Conservation (phyloP, 2,888 invertebrate genomes). For the Cephus sareptanus region DNA sequence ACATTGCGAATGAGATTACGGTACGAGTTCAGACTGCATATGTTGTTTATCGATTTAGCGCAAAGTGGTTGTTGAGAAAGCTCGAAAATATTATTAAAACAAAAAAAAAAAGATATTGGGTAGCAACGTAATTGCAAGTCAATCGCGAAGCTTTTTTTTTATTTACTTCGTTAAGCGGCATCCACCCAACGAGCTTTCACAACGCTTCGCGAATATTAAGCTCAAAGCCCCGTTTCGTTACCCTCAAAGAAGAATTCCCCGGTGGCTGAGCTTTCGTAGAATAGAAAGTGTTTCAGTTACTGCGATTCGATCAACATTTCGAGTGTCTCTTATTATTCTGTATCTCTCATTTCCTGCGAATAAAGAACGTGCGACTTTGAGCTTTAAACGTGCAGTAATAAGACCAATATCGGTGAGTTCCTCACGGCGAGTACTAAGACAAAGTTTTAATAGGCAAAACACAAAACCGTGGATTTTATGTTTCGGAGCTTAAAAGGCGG, state of each 20-base stretch:
- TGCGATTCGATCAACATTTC: neutral
- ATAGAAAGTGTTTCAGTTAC: conserved; percentile 1
- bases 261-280: conserved; percentile 16
- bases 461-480: too few species aligned
- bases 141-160: conserved; percentile 4
- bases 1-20: neutral
- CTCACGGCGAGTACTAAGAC: too few species aligned
- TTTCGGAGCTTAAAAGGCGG: too few species aligned
- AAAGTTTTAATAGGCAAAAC: too few species aligned
- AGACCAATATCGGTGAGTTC: too few species aligned
- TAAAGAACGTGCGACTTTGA: too few species aligned
- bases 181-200: neutral
- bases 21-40: too few species aligned
- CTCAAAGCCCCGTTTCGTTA: conserved; percentile 8
- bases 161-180: neutral
- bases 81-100: neutral
- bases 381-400: too few species aligned
- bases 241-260: neutral
- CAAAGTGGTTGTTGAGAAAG: neutral
- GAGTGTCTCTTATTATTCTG: neutral
- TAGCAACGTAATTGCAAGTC: conserved; percentile 5
- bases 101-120: neutral
- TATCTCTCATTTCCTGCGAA: neutral
- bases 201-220: conserved; percentile 1
- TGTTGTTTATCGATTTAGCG: neutral